Evolutionary conservation across 2,888 invertebrate genomes (phyloP), one percentile per base, ranked within the genome.

Genomic region (Ferrisia virgata): DNA sequence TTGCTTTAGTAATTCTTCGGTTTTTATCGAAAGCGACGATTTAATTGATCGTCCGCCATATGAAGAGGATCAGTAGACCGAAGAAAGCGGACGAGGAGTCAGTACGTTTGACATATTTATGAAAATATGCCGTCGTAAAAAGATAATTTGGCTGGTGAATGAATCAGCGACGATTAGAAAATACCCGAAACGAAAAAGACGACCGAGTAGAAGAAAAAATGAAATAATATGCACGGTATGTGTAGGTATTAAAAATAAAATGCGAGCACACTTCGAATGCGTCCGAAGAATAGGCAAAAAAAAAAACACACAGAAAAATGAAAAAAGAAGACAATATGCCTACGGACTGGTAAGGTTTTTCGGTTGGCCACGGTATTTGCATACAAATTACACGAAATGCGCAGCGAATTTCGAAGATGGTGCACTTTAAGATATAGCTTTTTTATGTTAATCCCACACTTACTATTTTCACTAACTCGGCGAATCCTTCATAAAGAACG

Each of bases 311-410:
- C n/a, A n/a, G n/a, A 36, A 39, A 78, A 11, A 79, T 18, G 13
- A 81, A 82, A 39, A 58, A 72, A 83, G n/a, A 76, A 83, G 83
- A 83, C 83, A 83, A 76, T 83, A 76, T 83, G 83, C 83, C 83
- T 83, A 83, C 83, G 83, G 72, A 76, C 64, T 25, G 40, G 33
- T 13, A 13, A n/a, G 53, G 22, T 47, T 80, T n/a, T 80, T 79
- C 28, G 15, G 28, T 28, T 43, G 9, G 18, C 76, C 43, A 40
- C 83, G 72, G 83, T 83, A 83, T 83, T 83, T 83, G 83, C 83
- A 83, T 83, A 83, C 83, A 83, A 83, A 83, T 83, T 83, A 83
- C 83, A 43, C 72, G 0, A 83, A 76, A 83, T 83, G 33, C 22
- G 53, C 18, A 39, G 40, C 76, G 83, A 83, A 83, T 83, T 83